Base-by-base conservation (phyloP, 2,888 invertebrate species). In the Malthinus seriepunctatus region DNA sequence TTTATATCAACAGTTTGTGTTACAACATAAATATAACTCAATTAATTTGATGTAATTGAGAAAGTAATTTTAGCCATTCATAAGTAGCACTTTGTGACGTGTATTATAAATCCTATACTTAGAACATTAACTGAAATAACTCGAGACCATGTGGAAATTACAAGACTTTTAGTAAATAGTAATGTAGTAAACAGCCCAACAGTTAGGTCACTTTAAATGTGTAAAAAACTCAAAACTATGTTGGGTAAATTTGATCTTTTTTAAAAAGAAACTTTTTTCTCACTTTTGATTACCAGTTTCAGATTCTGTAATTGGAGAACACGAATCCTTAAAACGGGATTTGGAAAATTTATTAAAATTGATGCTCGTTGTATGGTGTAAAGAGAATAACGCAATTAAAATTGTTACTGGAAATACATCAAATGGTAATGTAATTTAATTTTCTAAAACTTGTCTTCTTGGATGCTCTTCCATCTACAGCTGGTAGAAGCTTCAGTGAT, bases 321-420 rank as follows among this genome's bases (percentile, higher is more conserved):
- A 78, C 60, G 80, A 79, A 60, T 82, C 85, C 54, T 75, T 88
- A 52, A 81, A 84, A 64, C 83, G 84, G 65, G 87, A 87, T 71
- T 80, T 92, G 71, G 90, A 92, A 76, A 91, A 91, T 73, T 82
- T 92, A 63, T 83, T 91, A 71, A 90, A 90, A 77, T 82, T 89
- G 70, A 91, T 92, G 91, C 83, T 92, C 70, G 81, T 90, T 73
- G 84, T 92, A 47, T 92, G 92, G 92, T 90, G 91, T 76, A 84
- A 87, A 68, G 89, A 91, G 76, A 86, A 86, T 67, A 84, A 88
- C 78, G 88, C 88, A 47, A 82, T 88, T 70, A 84, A 84, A 66
- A 82, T 84, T 69, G 82, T 89, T 60, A 85, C 87, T 71, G 79
- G 82, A 60, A 83, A 84, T 76, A 78, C 79, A 63, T 23, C 3